Evolutionary conservation across 2,113 vertebrate species (phyloP).

Genomic region (Aleadryas rufinucha): DNA sequence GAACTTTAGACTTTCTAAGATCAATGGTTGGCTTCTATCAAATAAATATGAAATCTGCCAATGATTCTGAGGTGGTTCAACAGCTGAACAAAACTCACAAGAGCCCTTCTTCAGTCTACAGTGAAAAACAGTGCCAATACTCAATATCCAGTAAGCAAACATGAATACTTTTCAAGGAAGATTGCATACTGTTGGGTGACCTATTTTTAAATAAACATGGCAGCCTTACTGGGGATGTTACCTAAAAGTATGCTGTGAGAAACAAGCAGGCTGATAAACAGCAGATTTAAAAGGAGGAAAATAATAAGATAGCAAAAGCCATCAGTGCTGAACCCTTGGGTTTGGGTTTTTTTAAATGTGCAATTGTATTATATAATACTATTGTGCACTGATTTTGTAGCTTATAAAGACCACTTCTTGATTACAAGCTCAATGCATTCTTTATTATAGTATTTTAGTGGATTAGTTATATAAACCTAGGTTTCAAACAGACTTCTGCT

Average conservation of each 20-base stretch:
- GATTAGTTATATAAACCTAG: conserved; percentile 62
- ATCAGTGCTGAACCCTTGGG: neutral
- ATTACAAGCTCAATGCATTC: conserved; percentile 69
- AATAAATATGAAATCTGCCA: neutral
- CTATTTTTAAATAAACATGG: conserved; percentile 61
- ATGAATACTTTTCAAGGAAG: neutral
- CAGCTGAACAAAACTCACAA: conserved; percentile 23
- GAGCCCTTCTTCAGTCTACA: neutral
- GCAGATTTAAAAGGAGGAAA: conserved; percentile 38
- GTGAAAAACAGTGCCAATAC: neutral
- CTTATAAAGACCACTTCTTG: conserved; percentile 57
- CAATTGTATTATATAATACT: conserved; percentile 26
- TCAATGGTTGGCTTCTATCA: neutral
- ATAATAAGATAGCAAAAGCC: conserved; percentile 15
- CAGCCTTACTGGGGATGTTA: neutral
- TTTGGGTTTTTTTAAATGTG: neutral
- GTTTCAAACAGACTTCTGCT: conserved; percentile 43
- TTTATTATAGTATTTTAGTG: conserved; percentile 52
- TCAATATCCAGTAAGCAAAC: conserved; percentile 20
- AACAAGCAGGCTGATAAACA: conserved; percentile 13
- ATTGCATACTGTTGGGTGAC: conserved; percentile 1
- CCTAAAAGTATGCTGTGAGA: conserved; percentile 21
- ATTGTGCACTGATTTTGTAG: conserved; percentile 39
- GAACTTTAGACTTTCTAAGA: neutral
- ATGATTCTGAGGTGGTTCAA: neutral